Evolutionary conservation across 2,888 invertebrate species (phyloP).

Genomic region (Drosophila percnosoma): DNA sequence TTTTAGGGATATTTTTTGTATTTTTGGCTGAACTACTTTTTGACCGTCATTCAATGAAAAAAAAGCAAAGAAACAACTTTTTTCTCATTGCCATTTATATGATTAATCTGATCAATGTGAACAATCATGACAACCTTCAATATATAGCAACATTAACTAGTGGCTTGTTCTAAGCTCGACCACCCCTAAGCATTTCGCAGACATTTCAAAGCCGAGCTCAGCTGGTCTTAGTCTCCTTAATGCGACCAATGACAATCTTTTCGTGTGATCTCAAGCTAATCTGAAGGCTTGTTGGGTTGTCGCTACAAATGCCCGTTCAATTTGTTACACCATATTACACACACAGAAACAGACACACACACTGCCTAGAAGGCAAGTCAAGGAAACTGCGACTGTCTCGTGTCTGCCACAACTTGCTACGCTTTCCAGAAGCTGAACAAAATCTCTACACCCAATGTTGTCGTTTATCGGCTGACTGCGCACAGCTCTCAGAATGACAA

Average conservation of each 20-base stretch:
- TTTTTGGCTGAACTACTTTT: not conserved
- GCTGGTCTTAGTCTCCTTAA: conserved; percentile 3
- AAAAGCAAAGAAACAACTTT: not conserved
- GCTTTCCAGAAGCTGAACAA: conserved; percentile 84
- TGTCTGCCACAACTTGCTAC: conserved; percentile 73
- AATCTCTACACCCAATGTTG: conserved; percentile 82
- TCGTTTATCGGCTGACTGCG: conserved; percentile 65
- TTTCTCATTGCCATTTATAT: not conserved
- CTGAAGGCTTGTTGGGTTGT: conserved; percentile 61
- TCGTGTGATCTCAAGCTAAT: conserved; percentile 23
- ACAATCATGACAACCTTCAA: not conserved
- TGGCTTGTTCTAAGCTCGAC: not conserved
- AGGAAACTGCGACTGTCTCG: conserved; percentile 43
- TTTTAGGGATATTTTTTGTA: not conserved
- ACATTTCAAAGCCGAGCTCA: conserved; percentile 3
- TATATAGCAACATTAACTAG: not conserved
- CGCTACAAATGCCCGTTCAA: conserved; percentile 75
- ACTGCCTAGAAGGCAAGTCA: conserved; percentile 21
- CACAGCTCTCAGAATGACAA: conserved; percentile 63
- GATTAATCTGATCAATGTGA: not conserved
- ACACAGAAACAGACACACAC: conserved; percentile 29
- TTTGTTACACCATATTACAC: conserved; percentile 75
- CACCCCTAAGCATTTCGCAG: conserved; percentile 1
- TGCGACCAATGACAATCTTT: conserved; percentile 1
- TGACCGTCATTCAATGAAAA: not conserved